Evolutionary conservation across 2,113 vertebrate species (phyloP), one percentile per base, ranked within the genome.

Genomic region (Rhinolophus ferrumequinum): DNA sequence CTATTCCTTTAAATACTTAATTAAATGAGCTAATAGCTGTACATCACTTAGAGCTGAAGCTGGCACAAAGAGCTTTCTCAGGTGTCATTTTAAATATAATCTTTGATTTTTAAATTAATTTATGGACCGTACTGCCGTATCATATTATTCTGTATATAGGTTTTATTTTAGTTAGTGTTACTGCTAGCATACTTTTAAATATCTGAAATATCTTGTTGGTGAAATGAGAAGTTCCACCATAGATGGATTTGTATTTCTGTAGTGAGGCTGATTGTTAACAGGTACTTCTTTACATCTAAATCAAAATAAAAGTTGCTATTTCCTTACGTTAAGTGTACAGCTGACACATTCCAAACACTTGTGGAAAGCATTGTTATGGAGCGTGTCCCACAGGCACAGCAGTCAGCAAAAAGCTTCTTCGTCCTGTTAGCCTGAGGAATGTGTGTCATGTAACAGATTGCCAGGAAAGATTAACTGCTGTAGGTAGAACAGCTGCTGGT

Each of bases 381-480:
- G 92, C 86, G 95, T 96, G 76, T 98, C 98, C 98, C 98, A 13
- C 83, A 98, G 98, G 98, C 97, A 80, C 97, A 95, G 77, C 69
- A 98, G 98, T 99, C 98, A 98, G 98, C 98, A 98, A 98, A 96
- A 98, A 97, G 95, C 76, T 90, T 98, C 96, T 97, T 96, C 97
- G 97, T 97, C 91, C 86, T 97, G 95, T 97, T 97, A 95, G 97
- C 97, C 97, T 95, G 97, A 98, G 98, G 98, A 98, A 98, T 97
- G 93, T 82, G 80, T 82, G 82, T 98, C 94, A 97, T 97, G 47
- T 12, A 98, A 96, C 98, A 98, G 98, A 98, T 97, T 98, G 98
- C 98, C 97, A 97, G 96, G 96, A 97, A 98, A 99, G 98, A 99
- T 98, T 98, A 98, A 98, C 97, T 97, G 98, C 98, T 98, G 95